Evolutionary conservation across 2,888 invertebrate species (phyloP), one percentile per base, ranked within the genome.

Genomic region (Heteromyza rotundicornis): DNA sequence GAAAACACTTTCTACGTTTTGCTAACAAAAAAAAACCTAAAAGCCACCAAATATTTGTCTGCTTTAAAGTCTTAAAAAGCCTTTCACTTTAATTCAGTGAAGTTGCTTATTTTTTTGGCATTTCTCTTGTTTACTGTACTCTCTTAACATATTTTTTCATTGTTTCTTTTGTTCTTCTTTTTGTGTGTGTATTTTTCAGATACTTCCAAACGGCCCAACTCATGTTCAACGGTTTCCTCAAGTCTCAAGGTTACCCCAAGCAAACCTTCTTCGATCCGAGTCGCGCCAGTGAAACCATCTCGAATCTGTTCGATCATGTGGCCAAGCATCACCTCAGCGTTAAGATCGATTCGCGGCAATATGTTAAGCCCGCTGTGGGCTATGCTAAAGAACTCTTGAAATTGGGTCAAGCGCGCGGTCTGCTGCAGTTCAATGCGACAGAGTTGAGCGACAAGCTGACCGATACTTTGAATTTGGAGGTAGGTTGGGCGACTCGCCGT

Each of bases 401-500:
- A 78, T 84, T 92, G 79, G 91, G 91, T 0, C 89, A 92, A 69
- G 84, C 89, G 22, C 88, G 88, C 56, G 89, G 91, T 10, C 85
- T 89, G 54, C 83, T 90, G 74, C 86, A 88, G 17, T 86, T 89
- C 40, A 90, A 91, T 77, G 88, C 91, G 71, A 87, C 87, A 71
- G 90, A 90, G 60, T 83, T 94, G 8, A 91, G 91, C 12, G 89
- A 90, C 79, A 88, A 89, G 71, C 80, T 94, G 64, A 91, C 92
- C 0, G 91, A 93, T 76, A 90, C 91, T 1, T 86, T 94, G 55
- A 94, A 94, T 81, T 83, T 92, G 74, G 93, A 94, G 82, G 84
- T 82, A 72, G 70, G 71, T 60, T n/a, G n/a, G n/a, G n/a, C n/a
- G n/a, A n/a, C n/a, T n/a, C n/a, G n/a, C n/a, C n/a, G n/a, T n/a